Conservation (phyloP, 2,797 vertebrate genomes). For the Monodelphis domestica region DNA sequence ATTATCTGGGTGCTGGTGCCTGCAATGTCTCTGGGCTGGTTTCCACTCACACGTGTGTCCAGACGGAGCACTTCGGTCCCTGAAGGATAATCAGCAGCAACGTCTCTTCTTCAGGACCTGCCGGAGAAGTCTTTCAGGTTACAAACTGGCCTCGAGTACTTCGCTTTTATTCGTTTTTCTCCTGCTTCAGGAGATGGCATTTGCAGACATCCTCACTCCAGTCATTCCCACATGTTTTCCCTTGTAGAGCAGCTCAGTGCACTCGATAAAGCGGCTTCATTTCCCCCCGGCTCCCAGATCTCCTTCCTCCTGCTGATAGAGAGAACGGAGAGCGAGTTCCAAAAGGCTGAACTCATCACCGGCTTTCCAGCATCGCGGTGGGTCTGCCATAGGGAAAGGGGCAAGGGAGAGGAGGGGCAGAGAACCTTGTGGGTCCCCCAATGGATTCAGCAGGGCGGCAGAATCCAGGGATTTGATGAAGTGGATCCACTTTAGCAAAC, state of each 20-base stretch:
- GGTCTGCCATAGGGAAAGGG: slow-evolving; percentile 22
- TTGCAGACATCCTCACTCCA: slow-evolving; percentile 28
- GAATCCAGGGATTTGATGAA: slow-evolving; percentile 49
- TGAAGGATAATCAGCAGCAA: neutral
- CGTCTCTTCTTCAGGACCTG: neutral
- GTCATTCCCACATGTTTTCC: neutral
- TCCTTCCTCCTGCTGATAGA: slow-evolving; percentile 29
- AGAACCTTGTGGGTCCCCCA: slow-evolving; percentile 38
- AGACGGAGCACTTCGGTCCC: neutral
- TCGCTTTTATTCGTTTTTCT: slow-evolving; percentile 32
- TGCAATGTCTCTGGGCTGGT: slow-evolving; percentile 32
- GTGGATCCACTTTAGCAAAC: slow-evolving; percentile 40
- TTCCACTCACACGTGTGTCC: slow-evolving; percentile 8
- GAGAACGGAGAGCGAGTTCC: slow-evolving; percentile 9
- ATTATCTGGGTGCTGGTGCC: neutral
- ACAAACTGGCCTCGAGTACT: neutral
- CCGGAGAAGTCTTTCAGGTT: neutral
- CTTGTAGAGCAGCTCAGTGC: slow-evolving; percentile 27
- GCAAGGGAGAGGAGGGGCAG: neutral
- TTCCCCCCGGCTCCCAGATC: slow-evolving; percentile 16
- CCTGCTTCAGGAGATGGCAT: neutral
- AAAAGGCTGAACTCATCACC: slow-evolving; percentile 49
- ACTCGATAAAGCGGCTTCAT: slow-evolving; percentile 31
- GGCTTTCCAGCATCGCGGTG: slow-evolving; percentile 5
- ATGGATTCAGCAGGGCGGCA: slow-evolving; percentile 14